Percentiles rank a stretch among this genome's conserved stretches.
phyloP scores from a whole-genome alignment of 2,113 vertebrate species.

The Malaclemys terrapin region DNA sequence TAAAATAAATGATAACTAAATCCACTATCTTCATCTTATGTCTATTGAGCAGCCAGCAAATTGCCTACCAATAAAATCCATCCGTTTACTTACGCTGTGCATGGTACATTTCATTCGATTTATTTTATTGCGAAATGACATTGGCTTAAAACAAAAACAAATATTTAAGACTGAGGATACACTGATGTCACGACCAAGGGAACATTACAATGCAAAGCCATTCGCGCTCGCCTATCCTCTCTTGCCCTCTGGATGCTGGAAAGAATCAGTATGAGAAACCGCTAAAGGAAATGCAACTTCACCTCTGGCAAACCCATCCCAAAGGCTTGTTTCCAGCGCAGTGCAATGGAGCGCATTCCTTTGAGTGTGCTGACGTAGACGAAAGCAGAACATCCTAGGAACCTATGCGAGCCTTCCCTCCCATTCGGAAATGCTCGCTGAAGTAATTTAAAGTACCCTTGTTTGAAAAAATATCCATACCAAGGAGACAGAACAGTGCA shows the following conservation, averaged over 20 bases:
- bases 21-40: accelerated
- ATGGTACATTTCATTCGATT: neutral
- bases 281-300: constrained; percentile 39
- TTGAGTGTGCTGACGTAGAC: neutral
- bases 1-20: neutral
- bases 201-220: constrained; percentile 35
- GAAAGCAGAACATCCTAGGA: neutral
- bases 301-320: constrained; percentile 28
- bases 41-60: neutral
- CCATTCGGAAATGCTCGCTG: neutral
- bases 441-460: neutral
- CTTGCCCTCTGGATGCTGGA: constrained; percentile 41
- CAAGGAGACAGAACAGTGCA: neutral
- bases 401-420: neutral
- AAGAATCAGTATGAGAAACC: neutral
- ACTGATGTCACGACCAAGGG: neutral
- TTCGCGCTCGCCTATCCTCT: neutral
- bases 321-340: neutral
- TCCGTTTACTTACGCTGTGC: neutral
- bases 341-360: neutral
- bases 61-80: neutral
- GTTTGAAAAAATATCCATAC: neutral
- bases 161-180: constrained; percentile 11
- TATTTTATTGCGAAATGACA: neutral
- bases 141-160: neutral